Percentiles rank a stretch among this genome's conserved stretches.
phyloP scores from a whole-genome alignment of 2,888 invertebrate genomes.

The Cerceris ruficornis region DNA sequence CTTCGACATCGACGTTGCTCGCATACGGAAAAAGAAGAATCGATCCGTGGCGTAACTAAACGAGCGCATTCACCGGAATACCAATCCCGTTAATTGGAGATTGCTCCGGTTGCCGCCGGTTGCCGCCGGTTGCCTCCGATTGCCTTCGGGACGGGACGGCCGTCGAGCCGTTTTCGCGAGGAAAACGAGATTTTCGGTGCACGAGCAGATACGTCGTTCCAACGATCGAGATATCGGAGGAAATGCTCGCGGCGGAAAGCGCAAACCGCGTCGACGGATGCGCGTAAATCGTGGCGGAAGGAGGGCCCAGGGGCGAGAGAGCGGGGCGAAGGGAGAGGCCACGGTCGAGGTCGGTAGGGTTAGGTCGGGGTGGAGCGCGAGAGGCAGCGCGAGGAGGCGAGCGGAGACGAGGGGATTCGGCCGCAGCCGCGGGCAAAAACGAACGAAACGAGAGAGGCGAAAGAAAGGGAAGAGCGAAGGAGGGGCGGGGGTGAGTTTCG shows the following conservation, averaged over 20 bases:
- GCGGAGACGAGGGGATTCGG: neutral
- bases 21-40: constrained; percentile 4
- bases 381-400: neutral
- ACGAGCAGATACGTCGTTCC: neutral
- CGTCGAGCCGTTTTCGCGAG: neutral
- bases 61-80: neutral
- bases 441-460: constrained; percentile 9
- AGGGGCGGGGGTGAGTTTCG: constrained; percentile 10
- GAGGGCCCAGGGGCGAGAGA: constrained; percentile 27
- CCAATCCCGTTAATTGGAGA: neutral
- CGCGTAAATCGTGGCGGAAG: constrained; percentile 41
- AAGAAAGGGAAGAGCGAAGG: constrained; percentile 8
- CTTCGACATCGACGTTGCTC: neutral
- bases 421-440: neutral
- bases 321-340: neutral
- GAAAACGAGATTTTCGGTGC: neutral
- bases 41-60: neutral
- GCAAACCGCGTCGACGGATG: constrained; percentile 15
- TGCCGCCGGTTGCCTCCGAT: neutral
- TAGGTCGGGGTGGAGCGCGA: neutral
- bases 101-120: neutral
- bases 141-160: neutral
- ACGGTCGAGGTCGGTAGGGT: neutral
- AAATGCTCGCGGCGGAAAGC: constrained; percentile 5
- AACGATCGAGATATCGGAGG: neutral